These are phyloP conservation scores for Ptilorrhoa leucosticta DNA, from an alignment of 2,113 vertebrate species.

Conservation along the genomic window DNA sequence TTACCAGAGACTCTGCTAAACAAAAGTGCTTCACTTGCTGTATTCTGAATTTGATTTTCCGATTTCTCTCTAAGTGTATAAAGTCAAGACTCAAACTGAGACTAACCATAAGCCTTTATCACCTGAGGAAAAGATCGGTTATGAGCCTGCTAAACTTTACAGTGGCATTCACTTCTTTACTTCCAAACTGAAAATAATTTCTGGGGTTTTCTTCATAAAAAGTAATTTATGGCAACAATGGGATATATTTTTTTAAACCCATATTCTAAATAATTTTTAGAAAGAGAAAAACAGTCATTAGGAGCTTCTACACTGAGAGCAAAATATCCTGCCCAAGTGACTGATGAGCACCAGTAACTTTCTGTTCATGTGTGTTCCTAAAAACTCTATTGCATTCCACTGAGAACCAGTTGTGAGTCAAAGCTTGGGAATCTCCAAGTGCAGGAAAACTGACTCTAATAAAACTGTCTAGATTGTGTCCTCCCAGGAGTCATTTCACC, in stretches of 20 bases:
- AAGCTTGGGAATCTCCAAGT: not conserved
- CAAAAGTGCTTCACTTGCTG: not conserved
- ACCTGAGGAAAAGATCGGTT: not conserved
- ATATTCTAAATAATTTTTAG: not conserved
- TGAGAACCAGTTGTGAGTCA: not conserved
- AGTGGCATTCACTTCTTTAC: not conserved
- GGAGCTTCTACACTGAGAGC: not conserved
- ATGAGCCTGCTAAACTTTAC: not conserved
- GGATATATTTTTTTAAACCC: fast-evolving
- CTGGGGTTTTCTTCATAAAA: not conserved
- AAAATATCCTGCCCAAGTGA: not conserved
- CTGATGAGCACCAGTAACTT: not conserved
- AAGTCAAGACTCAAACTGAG: not conserved
- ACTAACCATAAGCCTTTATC: not conserved
- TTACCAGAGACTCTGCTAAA: not conserved
- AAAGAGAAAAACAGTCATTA: not conserved
- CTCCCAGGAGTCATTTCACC: not conserved
- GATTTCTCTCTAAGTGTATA: not conserved
- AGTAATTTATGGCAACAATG: not conserved
- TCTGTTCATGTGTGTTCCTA: not conserved
- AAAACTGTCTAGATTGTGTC: not conserved
- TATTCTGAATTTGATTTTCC: not conserved
- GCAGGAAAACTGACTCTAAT: not conserved
- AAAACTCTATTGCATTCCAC: not conserved
- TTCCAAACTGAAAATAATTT: not conserved